Base-by-base conservation (phyloP, 2,113 vertebrate genomes). In the Vombatus ursinus region DNA sequence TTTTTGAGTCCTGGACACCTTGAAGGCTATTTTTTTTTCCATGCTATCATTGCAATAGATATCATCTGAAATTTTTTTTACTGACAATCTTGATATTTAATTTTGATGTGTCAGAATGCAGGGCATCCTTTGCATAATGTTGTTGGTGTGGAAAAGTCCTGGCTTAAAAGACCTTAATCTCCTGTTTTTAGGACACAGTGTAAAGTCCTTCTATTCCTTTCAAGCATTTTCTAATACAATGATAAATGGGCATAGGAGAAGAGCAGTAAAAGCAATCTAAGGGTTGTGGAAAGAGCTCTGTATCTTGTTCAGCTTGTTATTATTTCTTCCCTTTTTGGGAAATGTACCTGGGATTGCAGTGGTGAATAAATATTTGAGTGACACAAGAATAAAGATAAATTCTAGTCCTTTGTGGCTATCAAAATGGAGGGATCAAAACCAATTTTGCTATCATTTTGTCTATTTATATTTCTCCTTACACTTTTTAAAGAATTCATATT, bases 11-110 rank as follows among this genome's bases (percentile, higher is more conserved):
- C 9, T 28, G 50, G 3, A 2, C 6, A 0, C 23, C 68, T 25
- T 10, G 0, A 26, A 5, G 1, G 0, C 25, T 44, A 44, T 52
- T 19, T 1, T 19, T 19, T 31, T 10, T 7, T 0, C 2, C 8
- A 19, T 89, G 14, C 14, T 16, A 26, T 2, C 0, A 0, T 0
- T 24, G 11, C 23, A 37, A 8, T 26, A 0, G 2, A 14, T 3
- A 0, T 1, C 37, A 1, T 3, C 8, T 2, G 22, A 50, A 7
- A 47, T 50, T 0, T 16, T 16, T 4, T 26, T 31, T 53, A 8
- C 31, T 10, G 37, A 22, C 25, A 14, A 5, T 0, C 12, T 53
- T 90, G 3, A 25, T 3, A 77, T 92, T 84, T 4, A 24, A 28
- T 48, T 91, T 48, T 25, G 0, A 16, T 0, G 4, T 19, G 7